Conservation (phyloP, 2,888 invertebrate species). For the Nematopogon swammerdamellus region DNA sequence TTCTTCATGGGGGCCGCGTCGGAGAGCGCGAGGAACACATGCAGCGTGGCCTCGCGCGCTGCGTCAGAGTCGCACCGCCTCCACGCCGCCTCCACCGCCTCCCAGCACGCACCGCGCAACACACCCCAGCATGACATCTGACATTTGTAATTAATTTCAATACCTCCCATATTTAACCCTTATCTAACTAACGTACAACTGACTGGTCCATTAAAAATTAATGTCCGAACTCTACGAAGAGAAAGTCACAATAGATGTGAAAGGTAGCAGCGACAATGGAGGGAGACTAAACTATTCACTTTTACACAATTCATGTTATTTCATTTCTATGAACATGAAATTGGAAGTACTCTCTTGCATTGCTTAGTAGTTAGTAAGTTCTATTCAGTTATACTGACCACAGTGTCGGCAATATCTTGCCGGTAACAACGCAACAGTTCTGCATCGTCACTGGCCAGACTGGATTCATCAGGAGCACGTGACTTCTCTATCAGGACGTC, state of each 20-base stretch:
- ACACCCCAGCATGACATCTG: conserved; percentile 86
- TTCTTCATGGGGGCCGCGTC: conserved; percentile 41
- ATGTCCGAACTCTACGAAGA: no score
- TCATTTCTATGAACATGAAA: no score
- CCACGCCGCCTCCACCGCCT: conserved; percentile 64
- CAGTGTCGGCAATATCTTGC: conserved; percentile 81
- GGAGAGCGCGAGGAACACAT: conserved; percentile 50
- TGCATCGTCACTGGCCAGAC: conserved; percentile 73
- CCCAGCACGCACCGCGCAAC: conserved; percentile 69
- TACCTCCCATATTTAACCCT: no score
- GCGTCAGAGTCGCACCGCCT: conserved; percentile 59
- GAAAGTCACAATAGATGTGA: no score
- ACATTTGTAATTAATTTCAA: conserved; percentile 6
- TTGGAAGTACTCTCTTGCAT: no score
- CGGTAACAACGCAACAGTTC: conserved; percentile 85
- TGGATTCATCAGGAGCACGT: conserved; percentile 63
- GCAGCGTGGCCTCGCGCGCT: conserved; percentile 46
- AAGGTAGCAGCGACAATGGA: no score
- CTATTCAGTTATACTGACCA: conserved; percentile 60
- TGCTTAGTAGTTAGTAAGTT: no score
- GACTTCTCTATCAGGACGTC: conserved; percentile 76
- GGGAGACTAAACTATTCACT: no score
- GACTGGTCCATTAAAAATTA: no score
- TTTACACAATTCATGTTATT: no score
- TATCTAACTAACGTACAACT: no score